Conservation (phyloP, 2,888 invertebrate genomes). For the Ochropleura leucogaster region DNA sequence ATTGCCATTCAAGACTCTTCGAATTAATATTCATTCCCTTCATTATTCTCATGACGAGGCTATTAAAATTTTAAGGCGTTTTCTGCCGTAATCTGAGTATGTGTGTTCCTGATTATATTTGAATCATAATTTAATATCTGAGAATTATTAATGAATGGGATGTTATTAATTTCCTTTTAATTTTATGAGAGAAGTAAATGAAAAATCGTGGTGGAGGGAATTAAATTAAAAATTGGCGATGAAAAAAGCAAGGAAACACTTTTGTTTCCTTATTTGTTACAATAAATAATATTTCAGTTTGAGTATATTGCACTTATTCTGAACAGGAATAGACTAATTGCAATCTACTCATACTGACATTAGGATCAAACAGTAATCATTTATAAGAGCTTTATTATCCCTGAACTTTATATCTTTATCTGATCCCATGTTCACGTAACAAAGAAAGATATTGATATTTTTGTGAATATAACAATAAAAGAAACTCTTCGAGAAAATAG, state of each 20-base stretch:
- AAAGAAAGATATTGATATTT: not conserved
- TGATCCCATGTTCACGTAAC: not conserved
- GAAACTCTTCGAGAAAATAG: not conserved
- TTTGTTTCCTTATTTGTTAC: not conserved
- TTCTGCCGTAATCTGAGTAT: conserved; percentile 76
- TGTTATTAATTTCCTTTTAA: conserved; percentile 12
- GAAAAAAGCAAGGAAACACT: not conserved
- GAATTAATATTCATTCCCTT: conserved; percentile 85
- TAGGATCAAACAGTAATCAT: not conserved
- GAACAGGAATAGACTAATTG: not conserved
- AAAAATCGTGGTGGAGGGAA: not conserved
- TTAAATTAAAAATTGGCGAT: not conserved
- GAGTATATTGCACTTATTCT: too few species aligned
- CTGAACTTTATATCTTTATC: not conserved
- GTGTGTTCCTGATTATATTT: conserved; percentile 74
- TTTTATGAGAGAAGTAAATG: not conserved
- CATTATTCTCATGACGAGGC: conserved; percentile 82
- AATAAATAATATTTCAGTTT: not conserved
- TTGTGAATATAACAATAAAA: not conserved
- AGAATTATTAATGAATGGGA: conserved; percentile 30
- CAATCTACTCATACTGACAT: not conserved
- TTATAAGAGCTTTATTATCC: not conserved
- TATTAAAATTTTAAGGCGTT: conserved; percentile 81
- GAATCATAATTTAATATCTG: conserved; percentile 70
- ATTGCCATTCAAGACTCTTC: conserved; percentile 78